Conservation (phyloP, 1,140 invertebrate species). For the Scaptomyza hsui region DNA sequence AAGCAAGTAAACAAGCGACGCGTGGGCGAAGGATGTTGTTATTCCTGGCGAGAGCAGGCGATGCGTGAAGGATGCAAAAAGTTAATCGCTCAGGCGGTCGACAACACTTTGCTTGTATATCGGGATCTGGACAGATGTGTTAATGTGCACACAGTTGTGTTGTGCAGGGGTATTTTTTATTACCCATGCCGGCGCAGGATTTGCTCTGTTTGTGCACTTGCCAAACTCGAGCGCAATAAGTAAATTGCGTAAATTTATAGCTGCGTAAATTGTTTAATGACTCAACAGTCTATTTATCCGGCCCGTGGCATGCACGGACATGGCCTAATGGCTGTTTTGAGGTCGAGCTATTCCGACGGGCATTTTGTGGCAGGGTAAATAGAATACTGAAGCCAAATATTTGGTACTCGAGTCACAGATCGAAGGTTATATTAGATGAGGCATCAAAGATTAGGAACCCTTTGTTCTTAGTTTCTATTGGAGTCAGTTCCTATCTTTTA, state of each 20-base stretch:
- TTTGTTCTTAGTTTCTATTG: no score
- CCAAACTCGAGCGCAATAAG: slow-evolving; percentile 60
- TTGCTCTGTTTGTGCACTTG: slow-evolving; percentile 37
- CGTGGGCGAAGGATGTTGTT: slow-evolving; percentile 36
- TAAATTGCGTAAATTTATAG: slow-evolving; percentile 83
- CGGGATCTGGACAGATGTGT: slow-evolving; percentile 76
- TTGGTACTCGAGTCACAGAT: background rate
- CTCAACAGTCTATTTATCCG: slow-evolving; percentile 79
- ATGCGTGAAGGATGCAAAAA: slow-evolving; percentile 79
- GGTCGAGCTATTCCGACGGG: slow-evolving; percentile 28
- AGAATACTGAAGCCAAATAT: background rate
- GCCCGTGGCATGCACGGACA: slow-evolving; percentile 56
- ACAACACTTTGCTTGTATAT: slow-evolving; percentile 54
- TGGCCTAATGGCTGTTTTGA: slow-evolving; percentile 66
- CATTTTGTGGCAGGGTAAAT: slow-evolving; percentile 25
- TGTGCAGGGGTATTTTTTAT: slow-evolving; percentile 73
- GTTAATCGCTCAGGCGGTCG: slow-evolving; percentile 80
- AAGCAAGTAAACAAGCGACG: slow-evolving; percentile 61
- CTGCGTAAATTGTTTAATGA: slow-evolving; percentile 84
- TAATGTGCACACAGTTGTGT: slow-evolving; percentile 59
- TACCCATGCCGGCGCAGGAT: slow-evolving; percentile 44
- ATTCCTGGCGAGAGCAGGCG: slow-evolving; percentile 22
- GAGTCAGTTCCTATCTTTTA: slow-evolving; percentile 6
- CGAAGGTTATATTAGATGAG: background rate
- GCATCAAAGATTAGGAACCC: background rate